These are phyloP conservation scores for Tetragnatha versicolor DNA, from an alignment of 1,140 invertebrate genomes.

Conservation along the genomic window DNA sequence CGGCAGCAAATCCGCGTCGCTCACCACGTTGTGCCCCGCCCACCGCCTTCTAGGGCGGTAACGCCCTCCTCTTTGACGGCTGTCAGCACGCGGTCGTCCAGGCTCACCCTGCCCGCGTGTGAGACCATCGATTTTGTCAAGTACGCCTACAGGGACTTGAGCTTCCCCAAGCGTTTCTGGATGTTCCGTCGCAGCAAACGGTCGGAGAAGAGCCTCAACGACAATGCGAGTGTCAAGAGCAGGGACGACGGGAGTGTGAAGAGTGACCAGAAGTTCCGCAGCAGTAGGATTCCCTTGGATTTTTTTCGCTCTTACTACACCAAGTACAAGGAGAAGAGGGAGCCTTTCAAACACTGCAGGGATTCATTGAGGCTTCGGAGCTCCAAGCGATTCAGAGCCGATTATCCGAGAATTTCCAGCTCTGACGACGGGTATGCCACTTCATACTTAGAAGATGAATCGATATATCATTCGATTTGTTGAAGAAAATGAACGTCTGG, in stretches of 20 bases:
- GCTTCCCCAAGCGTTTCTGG: conserved; percentile 45
- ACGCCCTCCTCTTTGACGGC: neutral
- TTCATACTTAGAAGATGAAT: conserved; percentile 40
- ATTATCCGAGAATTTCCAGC: neutral
- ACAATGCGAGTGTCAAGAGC: too few relatives aligned
- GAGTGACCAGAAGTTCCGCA: too few relatives aligned
- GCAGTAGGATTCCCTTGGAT: neutral
- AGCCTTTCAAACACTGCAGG: conserved; percentile 6
- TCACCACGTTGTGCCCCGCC: conserved; percentile 39
- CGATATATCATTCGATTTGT: conserved; percentile 47
- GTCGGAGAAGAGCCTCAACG: conserved; percentile 3
- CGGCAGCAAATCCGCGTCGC: conserved; percentile 59
- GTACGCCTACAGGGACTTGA: neutral
- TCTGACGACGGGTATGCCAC: conserved; percentile 48
- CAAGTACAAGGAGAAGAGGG: conserved; percentile 12
- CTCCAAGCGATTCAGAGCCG: neutral
- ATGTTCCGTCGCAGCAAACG: conserved; percentile 33
- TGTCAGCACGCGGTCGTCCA: neutral
- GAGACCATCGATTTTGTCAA: conserved; percentile 18
- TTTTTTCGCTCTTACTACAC: conserved; percentile 16
- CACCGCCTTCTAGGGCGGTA: neutral
- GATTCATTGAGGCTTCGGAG: conserved; percentile 9
- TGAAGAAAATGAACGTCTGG: neutral
- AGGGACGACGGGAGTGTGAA: too few relatives aligned
- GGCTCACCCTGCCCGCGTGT: neutral